Evolutionary conservation across 1,140 invertebrate species (phyloP), one percentile per base, ranked within the genome.

Genomic region (Tyrophagus putrescentiae): DNA sequence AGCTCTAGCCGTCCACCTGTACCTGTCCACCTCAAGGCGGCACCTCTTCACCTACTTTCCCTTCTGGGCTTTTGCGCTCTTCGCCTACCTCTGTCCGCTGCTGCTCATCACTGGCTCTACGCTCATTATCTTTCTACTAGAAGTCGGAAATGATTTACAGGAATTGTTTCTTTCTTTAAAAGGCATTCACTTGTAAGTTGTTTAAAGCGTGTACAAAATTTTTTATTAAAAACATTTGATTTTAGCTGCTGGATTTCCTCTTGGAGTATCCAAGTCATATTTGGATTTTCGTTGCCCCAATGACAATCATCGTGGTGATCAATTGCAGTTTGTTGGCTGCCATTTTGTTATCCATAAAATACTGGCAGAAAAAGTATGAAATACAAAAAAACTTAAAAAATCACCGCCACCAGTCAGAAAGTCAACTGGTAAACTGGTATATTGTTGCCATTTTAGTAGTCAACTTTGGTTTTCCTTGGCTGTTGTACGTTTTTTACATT

Each of bases 1-100:
- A 58, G 62, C 75, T 29, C 73, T 74, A 66, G 74, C 73, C 7
- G 66, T 73, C 13, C 73, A 74, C 63, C 65, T 75, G 7, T 75
- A 75, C 61, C 13, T 13, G 36, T 13, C 36, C 36, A 39, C n/a
- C n/a, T 39, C n/a, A n/a, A 13, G 36, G 13, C n/a, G 13, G n/a
- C 13, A 39, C n/a, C 36, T 39, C 13, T 13, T 39, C 13, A 13
- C 13, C 13, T 13, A 39, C 13, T n/a, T n/a, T n/a, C n/a, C n/a
- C n/a, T n/a, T 39, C 13, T 13, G 36, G 13, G 13, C 36, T 39
- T 39, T 39, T 39, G 13, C n/a, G n/a, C 13, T 39, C 13, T 13
- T 39, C n/a, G 36, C 13, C n/a, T 39, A 39, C n/a, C 13, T 13
- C 13, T 13, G 13, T 13, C 36, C 36, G 13, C n/a, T 39, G 13